Evolutionary conservation across 2,797 vertebrate species (phyloP).

Genomic region (Macrochelys suwanniensis): DNA sequence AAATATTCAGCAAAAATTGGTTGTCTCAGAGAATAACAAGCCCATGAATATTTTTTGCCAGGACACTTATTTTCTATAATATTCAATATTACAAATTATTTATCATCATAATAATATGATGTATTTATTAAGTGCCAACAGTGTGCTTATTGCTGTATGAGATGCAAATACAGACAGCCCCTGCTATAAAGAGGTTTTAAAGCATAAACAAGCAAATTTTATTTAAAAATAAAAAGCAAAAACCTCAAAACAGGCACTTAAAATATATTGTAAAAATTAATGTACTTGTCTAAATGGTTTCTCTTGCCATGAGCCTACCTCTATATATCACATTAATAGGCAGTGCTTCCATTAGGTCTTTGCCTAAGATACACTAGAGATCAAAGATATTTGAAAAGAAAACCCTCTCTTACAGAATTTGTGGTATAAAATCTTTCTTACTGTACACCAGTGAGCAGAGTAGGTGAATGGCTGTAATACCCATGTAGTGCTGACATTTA

Average conservation of each 20-base stretch:
- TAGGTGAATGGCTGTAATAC: conserved; percentile 67
- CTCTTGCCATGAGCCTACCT: background rate
- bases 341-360: background rate
- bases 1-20: background rate
- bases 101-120: background rate
- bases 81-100: background rate
- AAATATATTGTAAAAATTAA: background rate
- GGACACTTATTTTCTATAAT: background rate
- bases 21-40: background rate
- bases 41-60: background rate
- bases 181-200: background rate
- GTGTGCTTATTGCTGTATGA: background rate
- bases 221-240: background rate
- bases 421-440: conserved; percentile 11
- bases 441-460: conserved; percentile 41
- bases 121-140: background rate
- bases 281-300: background rate
- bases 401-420: background rate
- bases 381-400: background rate
- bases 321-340: background rate
- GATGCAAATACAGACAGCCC: background rate
- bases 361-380: background rate
- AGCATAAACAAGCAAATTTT: background rate
- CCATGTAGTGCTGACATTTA: conserved; percentile 50
- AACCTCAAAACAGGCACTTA: background rate